Conservation (phyloP, 2,797 vertebrate species). For the Aphelocoma californica region DNA sequence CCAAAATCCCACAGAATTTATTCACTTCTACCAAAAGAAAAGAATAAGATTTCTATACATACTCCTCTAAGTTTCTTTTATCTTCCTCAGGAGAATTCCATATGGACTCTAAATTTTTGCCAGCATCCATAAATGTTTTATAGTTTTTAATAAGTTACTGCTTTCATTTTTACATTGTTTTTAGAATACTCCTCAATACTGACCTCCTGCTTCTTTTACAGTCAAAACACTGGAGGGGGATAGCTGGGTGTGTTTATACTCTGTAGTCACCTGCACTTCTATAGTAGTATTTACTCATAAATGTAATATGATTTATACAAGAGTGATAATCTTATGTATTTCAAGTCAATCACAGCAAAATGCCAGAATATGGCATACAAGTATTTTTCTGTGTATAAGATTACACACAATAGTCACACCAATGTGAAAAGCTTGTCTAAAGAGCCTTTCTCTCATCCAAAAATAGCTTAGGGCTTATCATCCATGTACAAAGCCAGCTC, state of each 20-base stretch:
- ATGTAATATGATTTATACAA: background rate
- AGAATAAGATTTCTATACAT: background rate
- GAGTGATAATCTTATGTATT: background rate
- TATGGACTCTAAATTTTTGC: background rate
- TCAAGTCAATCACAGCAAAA: background rate
- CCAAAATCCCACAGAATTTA: background rate
- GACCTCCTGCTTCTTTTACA: background rate
- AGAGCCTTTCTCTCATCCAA: background rate
- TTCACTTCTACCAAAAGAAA: background rate
- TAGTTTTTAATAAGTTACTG: background rate
- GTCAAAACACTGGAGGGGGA: fast-evolving
- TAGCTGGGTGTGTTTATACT: background rate
- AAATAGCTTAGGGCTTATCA: background rate
- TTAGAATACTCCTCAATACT: background rate
- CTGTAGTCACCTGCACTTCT: background rate
- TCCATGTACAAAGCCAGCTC: background rate
- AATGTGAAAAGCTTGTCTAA: background rate
- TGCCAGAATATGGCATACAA: background rate
- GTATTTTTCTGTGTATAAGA: background rate
- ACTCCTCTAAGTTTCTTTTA: background rate
- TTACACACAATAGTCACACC: background rate
- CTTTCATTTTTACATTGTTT: background rate
- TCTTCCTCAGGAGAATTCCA: background rate
- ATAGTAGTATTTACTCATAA: background rate
- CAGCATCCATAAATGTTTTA: background rate